Evolutionary conservation across 2,113 vertebrate species (phyloP).

Genomic region (Bufo gargarizans): DNA sequence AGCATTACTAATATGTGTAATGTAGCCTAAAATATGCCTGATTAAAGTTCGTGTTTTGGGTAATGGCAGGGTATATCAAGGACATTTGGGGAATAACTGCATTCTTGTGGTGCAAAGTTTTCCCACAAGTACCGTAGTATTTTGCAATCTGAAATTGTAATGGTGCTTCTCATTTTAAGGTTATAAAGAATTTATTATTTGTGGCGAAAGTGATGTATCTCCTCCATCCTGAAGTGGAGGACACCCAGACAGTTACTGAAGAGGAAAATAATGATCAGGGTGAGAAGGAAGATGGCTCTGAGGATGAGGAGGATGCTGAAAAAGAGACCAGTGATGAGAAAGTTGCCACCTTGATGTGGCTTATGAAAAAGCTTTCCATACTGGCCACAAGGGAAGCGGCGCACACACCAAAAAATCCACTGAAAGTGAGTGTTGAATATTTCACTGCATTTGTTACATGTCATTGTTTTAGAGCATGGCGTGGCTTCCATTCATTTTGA

Average conservation of each 20-base stretch:
- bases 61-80: not conserved
- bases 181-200: conserved; percentile 95
- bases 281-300: conserved; percentile 22
- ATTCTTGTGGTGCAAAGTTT: not conserved
- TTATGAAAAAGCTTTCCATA: conserved; percentile 86
- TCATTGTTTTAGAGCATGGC: not conserved
- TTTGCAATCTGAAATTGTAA: not conserved
- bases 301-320: conserved; percentile 57
- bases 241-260: conserved; percentile 51
- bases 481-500: not conserved
- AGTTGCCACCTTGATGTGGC: conserved; percentile 83
- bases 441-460: too few relatives aligned
- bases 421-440: conserved; percentile 78
- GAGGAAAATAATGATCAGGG: conserved; percentile 30
- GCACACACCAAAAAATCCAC: conserved; percentile 81
- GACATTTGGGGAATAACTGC: not conserved
- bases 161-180: conserved; percentile 69
- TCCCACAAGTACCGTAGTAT: not conserved
- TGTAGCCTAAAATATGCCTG: too few relatives aligned
- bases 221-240: conserved; percentile 76
- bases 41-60: too few relatives aligned
- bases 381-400: conserved; percentile 90
- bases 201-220: conserved; percentile 90
- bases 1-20: too few relatives aligned
- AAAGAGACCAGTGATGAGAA: conserved; percentile 64